Evolutionary conservation across 1,140 invertebrate genomes (phyloP).

Genomic region (Drosophila carrolli): DNA sequence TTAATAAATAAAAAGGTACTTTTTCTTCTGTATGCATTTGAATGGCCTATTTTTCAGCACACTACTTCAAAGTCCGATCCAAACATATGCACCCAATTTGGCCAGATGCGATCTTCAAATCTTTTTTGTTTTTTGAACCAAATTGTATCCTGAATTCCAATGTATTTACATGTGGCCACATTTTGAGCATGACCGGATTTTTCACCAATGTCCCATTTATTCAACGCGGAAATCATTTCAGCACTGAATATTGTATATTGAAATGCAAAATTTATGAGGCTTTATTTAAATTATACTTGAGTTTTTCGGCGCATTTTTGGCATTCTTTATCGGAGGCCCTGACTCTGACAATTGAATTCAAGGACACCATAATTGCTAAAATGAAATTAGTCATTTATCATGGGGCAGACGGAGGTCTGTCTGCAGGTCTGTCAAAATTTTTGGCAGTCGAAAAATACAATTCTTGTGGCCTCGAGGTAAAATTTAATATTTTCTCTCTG

Average conservation of each 20-base stretch:
- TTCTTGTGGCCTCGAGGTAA: constrained; percentile 9
- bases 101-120: constrained; percentile 38
- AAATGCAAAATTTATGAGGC: constrained; percentile 12
- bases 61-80: neutral
- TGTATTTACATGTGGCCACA: constrained; percentile 12
- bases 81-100: constrained; percentile 42
- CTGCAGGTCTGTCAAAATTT: constrained; percentile 40
- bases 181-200: constrained; percentile 1
- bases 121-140: constrained; percentile 48
- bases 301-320: constrained; percentile 36
- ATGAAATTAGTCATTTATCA: constrained; percentile 65
- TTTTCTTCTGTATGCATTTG: too few relatives aligned
- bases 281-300: constrained; percentile 18
- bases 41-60: neutral
- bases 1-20: too few relatives aligned
- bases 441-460: constrained; percentile 32
- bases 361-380: constrained; percentile 70
- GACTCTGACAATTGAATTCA: constrained; percentile 77
- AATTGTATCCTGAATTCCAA: constrained; percentile 57
- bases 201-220: constrained; percentile 35
- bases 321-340: constrained; percentile 59
- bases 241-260: constrained; percentile 1
- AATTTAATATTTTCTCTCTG: neutral
- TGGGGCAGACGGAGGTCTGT: constrained; percentile 49
- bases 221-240: constrained; percentile 24